Conservation (phyloP, 2,888 invertebrate species). For the Tetrapedia diversipes region DNA sequence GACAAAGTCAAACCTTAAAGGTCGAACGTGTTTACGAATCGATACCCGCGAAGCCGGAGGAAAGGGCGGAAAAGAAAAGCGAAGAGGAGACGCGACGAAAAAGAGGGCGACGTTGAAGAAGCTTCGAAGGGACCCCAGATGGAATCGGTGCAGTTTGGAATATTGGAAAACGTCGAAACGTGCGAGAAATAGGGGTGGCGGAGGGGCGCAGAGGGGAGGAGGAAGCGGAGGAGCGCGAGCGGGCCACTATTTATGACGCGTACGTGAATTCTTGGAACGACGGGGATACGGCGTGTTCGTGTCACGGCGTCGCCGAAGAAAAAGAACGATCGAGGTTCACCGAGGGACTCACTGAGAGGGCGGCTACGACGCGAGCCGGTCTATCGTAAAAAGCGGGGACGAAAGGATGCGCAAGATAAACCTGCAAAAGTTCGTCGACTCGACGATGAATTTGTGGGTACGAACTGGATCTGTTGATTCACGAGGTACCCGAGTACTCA, state of each 20-base stretch:
- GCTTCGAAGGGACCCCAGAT: conserved; percentile 75
- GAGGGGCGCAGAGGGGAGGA: conserved; percentile 52
- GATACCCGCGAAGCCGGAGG: neutral
- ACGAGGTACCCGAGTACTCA: too few species aligned
- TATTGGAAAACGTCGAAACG: conserved; percentile 80
- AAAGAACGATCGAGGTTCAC: conserved; percentile 54
- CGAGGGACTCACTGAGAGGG: conserved; percentile 46
- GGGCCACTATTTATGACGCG: conserved; percentile 80
- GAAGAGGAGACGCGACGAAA: conserved; percentile 10
- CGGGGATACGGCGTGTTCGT: conserved; percentile 65
- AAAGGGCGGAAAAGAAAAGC: neutral
- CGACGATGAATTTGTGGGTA: too few species aligned
- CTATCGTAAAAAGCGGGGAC: conserved; percentile 42
- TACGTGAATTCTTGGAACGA: conserved; percentile 79
- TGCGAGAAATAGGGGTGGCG: conserved; percentile 58
- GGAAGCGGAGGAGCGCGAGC: conserved; percentile 60
- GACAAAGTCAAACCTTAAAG: conserved; percentile 8
- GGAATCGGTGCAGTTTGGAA: conserved; percentile 80
- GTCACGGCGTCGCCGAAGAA: conserved; percentile 60
- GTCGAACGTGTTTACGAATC: neutral
- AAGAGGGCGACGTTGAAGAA: conserved; percentile 54
- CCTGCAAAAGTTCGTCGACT: neutral
- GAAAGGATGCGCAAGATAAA: conserved; percentile 6
- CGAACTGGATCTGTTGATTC: too few species aligned
- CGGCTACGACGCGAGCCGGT: conserved; percentile 7